phyloP scores from a whole-genome alignment of 2,113 vertebrate genomes.

The Etheostoma spectabile region DNA sequence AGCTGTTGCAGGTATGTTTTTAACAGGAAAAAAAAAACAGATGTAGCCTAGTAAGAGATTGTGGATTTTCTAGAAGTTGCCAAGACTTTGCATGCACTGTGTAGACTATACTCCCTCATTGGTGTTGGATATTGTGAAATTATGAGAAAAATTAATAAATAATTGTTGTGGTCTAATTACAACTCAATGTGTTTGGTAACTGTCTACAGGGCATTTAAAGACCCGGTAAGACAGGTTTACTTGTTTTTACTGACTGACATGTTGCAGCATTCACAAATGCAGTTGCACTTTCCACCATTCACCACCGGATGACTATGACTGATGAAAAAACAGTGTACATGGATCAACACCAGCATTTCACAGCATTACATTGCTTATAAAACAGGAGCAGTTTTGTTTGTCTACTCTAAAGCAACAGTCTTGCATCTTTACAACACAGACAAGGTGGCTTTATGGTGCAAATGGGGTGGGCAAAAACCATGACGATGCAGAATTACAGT shows the following conservation, averaged over 20 bases:
- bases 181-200: background rate
- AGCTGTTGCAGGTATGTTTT: constrained; percentile 71
- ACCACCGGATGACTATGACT: constrained; percentile 45
- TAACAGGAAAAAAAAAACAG: background rate
- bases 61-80: constrained; percentile 44
- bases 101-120: background rate
- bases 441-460: background rate
- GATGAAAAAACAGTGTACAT: constrained; percentile 1
- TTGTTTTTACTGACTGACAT: background rate
- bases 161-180: constrained; percentile 6
- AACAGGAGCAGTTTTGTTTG: background rate
- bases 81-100: constrained; percentile 44
- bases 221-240: background rate
- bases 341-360: background rate
- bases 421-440: background rate
- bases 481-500: background rate
- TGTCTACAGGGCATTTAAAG: background rate
- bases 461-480: background rate
- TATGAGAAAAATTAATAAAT: constrained; percentile 29
- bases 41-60: background rate
- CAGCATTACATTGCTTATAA: background rate
- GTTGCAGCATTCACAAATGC: background rate
- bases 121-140: constrained; percentile 6
- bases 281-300: constrained; percentile 36
- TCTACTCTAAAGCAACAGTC: background rate